These are phyloP conservation scores for Homalodisca vitripennis DNA, from an alignment of 1,140 invertebrate species.

Conservation along the genomic window DNA sequence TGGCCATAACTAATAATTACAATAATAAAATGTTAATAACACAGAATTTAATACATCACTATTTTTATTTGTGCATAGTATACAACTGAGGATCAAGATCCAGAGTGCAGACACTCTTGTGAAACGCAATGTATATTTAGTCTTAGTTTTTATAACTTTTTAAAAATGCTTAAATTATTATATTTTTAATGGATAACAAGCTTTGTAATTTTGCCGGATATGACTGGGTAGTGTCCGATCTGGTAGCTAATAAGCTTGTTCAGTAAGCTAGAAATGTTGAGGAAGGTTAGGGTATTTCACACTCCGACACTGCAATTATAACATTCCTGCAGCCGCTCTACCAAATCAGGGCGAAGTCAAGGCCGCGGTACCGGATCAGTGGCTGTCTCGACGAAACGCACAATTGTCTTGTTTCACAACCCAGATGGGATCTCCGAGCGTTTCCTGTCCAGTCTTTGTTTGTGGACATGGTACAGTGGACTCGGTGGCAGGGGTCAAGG, in stretches of 20 bases:
- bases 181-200: neutral
- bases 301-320: neutral
- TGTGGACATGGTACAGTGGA: conserved; percentile 10
- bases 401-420: conserved; percentile 6
- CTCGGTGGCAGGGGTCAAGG: no score
- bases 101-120: no score
- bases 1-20: no score
- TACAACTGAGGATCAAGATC: no score
- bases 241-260: neutral
- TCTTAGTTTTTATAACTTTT: neutral
- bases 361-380: neutral
- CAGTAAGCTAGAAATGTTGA: no score
- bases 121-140: neutral
- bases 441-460: conserved; percentile 12
- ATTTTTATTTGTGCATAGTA: no score
- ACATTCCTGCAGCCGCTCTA: neutral
- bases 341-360: conserved; percentile 5
- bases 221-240: neutral
- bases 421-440: neutral
- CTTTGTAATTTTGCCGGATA: neutral
- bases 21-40: no score
- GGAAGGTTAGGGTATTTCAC: no score
- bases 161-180: neutral
- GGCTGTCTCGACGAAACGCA: neutral
- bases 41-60: no score